Percentiles rank a stretch among this genome's conserved stretches.
phyloP scores from a whole-genome alignment of 2,797 vertebrate genomes.

The Squalus acanthias region DNA sequence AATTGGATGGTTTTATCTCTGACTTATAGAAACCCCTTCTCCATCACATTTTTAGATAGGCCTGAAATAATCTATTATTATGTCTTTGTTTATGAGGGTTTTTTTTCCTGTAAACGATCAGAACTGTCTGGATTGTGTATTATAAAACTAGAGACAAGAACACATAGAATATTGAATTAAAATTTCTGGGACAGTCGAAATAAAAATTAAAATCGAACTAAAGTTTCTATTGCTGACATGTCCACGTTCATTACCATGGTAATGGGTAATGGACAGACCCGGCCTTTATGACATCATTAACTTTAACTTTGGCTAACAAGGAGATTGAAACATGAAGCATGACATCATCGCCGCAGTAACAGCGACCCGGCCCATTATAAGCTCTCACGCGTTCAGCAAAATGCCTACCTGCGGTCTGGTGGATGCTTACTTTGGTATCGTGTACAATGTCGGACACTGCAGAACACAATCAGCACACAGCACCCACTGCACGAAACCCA shows the following conservation, averaged over 20 bases:
- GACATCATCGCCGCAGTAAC: not conserved
- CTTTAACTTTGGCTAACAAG: not conserved
- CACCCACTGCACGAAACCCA: not conserved
- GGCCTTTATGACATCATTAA: not conserved
- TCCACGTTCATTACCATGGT: constrained; percentile 1
- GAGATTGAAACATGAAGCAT: not conserved
- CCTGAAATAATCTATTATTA: not conserved
- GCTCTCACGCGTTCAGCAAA: not conserved
- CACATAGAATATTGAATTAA: not conserved
- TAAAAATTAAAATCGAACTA: not conserved
- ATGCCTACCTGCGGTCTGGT: not conserved
- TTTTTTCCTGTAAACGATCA: too few species aligned
- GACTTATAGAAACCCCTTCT: not conserved
- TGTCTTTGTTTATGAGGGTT: not conserved
- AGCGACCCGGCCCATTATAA: not conserved
- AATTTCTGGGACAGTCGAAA: not conserved
- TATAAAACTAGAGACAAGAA: not conserved
- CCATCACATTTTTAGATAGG: not conserved
- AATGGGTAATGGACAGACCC: not conserved
- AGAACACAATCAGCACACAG: not conserved
- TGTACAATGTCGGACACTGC: not conserved
- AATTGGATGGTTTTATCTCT: not conserved
- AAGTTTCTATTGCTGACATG: not conserved
- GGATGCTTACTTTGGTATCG: not conserved
- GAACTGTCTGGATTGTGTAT: not conserved